Evolutionary conservation across 2,888 invertebrate genomes (phyloP), one percentile per base, ranked within the genome.

Genomic region (Deilephila elpenor): DNA sequence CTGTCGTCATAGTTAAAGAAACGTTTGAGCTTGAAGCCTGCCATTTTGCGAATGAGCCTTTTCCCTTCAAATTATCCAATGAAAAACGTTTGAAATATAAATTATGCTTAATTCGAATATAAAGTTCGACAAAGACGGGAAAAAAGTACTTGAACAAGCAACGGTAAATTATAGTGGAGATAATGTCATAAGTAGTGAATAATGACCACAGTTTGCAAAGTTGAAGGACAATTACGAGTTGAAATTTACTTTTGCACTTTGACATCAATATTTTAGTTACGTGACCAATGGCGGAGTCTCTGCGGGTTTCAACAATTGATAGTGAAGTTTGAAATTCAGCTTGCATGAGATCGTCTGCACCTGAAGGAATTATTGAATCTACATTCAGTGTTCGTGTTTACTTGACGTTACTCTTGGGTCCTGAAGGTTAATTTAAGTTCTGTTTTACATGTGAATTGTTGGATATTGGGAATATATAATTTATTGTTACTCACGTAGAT

Each of bases 31-130:
- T 51, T 7, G 51, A 29, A 51, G 72, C 78, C 70, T 5, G 77
- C 72, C 88, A 88, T 88, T 83, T 84, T 84, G 82, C 62, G 78
- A 84, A 82, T 86, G 51, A 4, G 32, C n/a, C 11, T 29, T 56
- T 56, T 56, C 3, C 19, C 29, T 56, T 59, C 56, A 59, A 34
- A 71, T 29, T 56, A 25, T 11, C 51, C 56, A 20, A 20, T 56
- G 56, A 56, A 56, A 56, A 56, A 0, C n/a, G 17, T 56, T 56
- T 56, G 19, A 56, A 56, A 44, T 25, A 51, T 25, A 67, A 67
- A 67, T 67, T 51, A 51, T 25, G 7, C 25, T 51, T 51, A 44
- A 44, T 44, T 44, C 64, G 11, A 64, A 64, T 51, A 56, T 34
- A 37, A 59, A n/a, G 20, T 56, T 44, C 34, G 53, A 74, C 14